These are phyloP conservation scores for Aphodius granarius DNA, from an alignment of 2,888 invertebrate species.

Conservation along the genomic window DNA sequence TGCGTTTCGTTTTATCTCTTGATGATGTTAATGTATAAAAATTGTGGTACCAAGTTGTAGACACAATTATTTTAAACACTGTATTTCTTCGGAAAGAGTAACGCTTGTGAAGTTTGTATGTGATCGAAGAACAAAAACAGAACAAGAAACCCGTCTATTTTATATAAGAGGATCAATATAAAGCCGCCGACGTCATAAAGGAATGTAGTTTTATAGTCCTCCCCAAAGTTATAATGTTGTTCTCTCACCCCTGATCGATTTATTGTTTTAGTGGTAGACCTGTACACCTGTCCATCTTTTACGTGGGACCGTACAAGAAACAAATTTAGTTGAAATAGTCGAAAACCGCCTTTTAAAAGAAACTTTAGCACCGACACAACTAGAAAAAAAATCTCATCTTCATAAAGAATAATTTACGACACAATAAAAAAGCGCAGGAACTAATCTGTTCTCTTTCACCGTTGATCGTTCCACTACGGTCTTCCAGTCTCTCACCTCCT, in stretches of 20 bases:
- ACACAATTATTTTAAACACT: too few relatives aligned
- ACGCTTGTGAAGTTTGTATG: too few relatives aligned
- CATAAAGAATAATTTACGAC: slow-evolving; percentile 10
- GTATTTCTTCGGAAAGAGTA: too few relatives aligned
- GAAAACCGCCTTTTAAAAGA: neutral
- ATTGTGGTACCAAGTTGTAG: too few relatives aligned
- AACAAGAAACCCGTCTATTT: neutral
- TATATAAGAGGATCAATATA: neutral
- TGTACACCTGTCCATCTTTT: neutral
- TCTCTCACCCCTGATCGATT: neutral
- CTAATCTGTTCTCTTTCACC: neutral
- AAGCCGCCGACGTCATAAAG: neutral
- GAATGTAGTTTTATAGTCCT: neutral
- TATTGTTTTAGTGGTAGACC: neutral
- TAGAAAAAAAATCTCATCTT: slow-evolving; percentile 4
- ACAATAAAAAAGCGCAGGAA: slow-evolving; percentile 2
- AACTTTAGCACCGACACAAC: neutral
- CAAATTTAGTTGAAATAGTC: neutral
- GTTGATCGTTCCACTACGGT: neutral
- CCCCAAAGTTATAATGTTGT: neutral
- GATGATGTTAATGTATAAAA: too few relatives aligned
- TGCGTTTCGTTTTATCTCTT: too few relatives aligned
- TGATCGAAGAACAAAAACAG: too few relatives aligned
- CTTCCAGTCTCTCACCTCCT: neutral
- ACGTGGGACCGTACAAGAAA: neutral